Percentiles rank a stretch among this genome's conserved stretches.
These are phyloP conservation scores for Corythornis leucogaster DNA, from an alignment of 2,797 vertebrate species.

Conservation along the genomic window DNA sequence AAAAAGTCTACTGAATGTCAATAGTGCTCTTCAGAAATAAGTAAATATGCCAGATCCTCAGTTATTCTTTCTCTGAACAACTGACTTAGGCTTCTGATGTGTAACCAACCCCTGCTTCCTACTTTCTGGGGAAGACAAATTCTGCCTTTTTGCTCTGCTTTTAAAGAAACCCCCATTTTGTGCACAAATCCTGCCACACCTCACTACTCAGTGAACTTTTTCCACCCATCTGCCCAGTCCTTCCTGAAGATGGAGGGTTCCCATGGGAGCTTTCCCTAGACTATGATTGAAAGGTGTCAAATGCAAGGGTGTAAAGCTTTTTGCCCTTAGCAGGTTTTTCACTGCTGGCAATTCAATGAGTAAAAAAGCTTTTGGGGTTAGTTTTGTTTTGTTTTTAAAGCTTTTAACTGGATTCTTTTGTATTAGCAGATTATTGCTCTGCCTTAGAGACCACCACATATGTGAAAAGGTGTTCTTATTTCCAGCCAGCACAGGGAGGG, in stretches of 20 bases:
- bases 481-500: background rate
- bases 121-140: background rate
- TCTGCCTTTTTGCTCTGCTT: background rate
- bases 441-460: background rate
- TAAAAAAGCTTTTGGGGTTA: background rate
- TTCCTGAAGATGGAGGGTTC: background rate
- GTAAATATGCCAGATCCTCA: background rate
- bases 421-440: background rate
- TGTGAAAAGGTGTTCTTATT: background rate
- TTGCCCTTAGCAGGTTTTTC: background rate
- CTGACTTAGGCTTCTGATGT: background rate
- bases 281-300: background rate
- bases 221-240: background rate
- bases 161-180: background rate
- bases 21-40: background rate
- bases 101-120: background rate
- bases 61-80: background rate
- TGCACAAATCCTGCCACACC: background rate
- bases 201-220: background rate
- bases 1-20: slow-evolving; percentile 8
- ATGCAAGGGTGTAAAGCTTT: background rate
- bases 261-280: background rate
- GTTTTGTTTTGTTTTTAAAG: background rate
- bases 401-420: background rate
- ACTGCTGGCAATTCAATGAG: background rate